Evolutionary conservation across 2,113 vertebrate species (phyloP).

Genomic region (Elephantulus edwardii): DNA sequence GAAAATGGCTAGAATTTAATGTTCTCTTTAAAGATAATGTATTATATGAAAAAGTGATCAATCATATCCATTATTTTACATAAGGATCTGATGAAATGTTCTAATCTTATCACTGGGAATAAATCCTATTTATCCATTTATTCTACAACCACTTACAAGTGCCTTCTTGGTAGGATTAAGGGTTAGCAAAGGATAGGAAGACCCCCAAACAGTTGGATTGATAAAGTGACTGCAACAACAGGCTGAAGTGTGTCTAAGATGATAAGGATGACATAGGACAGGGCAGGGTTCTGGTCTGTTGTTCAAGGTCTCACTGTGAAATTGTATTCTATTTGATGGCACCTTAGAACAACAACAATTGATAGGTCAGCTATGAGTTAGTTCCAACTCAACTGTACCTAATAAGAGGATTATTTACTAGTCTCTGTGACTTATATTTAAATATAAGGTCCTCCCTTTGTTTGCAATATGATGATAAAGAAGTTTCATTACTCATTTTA

Average conservation of each 20-base stretch:
- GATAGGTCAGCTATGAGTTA: too few relatives aligned
- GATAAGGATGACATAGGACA: too few relatives aligned
- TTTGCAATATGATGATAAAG: neutral
- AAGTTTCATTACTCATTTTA: constrained; percentile 9
- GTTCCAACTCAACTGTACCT: too few relatives aligned
- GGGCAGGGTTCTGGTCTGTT: too few relatives aligned
- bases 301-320: too few relatives aligned
- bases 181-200: too few relatives aligned
- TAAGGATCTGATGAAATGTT: neutral
- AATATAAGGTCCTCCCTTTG: constrained; percentile 3
- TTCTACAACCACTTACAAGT: neutral
- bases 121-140: neutral
- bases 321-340: too few relatives aligned
- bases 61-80: neutral
- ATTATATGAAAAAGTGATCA: neutral
- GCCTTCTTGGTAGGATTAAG: too few relatives aligned
- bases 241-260: too few relatives aligned
- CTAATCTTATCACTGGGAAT: constrained; percentile 24
- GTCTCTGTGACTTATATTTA: neutral
- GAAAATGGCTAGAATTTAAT: neutral
- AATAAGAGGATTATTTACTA: too few relatives aligned
- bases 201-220: too few relatives aligned
- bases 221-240: neutral
- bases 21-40: neutral
- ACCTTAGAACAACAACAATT: too few relatives aligned